Evolutionary conservation across 2,888 invertebrate species (phyloP).

Genomic region (Phasia obesa): DNA sequence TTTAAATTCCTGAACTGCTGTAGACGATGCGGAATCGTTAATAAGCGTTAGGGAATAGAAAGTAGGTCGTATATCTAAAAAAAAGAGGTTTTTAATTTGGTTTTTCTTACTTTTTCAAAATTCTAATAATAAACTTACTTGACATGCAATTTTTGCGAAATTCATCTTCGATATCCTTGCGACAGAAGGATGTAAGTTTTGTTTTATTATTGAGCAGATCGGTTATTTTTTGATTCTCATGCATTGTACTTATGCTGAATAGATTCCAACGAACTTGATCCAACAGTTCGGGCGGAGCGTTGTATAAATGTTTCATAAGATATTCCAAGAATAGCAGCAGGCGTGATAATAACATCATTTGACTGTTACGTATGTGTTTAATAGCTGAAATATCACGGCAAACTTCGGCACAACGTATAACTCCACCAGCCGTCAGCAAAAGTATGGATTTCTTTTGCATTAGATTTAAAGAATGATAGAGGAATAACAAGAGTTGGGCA

Average conservation of each 20-base stretch:
- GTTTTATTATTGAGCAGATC: conserved; percentile 83
- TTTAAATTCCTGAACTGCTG: conserved; percentile 90
- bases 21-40: conserved; percentile 82
- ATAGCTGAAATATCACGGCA: conserved; percentile 83
- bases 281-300: conserved; percentile 92
- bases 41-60: conserved; percentile 94
- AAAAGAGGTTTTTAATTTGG: neutral
- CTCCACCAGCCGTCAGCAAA: conserved; percentile 90
- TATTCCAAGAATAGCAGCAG: conserved; percentile 95
- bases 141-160: conserved; percentile 84
- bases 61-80: conserved; percentile 89
- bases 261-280: conserved; percentile 95
- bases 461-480: conserved; percentile 96
- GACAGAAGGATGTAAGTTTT: conserved; percentile 87
- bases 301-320: conserved; percentile 96
- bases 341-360: conserved; percentile 91
- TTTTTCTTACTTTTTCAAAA: neutral
- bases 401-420: conserved; percentile 87
- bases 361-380: conserved; percentile 83
- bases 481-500: conserved; percentile 94
- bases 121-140: conserved; percentile 73
- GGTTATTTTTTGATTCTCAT: conserved; percentile 84
- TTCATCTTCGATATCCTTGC: conserved; percentile 89
- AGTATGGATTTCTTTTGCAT: conserved; percentile 98
- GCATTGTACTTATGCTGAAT: conserved; percentile 86